phyloP scores from a whole-genome alignment of 2,113 vertebrate genomes.

The Hemiscyllium ocellatum region DNA sequence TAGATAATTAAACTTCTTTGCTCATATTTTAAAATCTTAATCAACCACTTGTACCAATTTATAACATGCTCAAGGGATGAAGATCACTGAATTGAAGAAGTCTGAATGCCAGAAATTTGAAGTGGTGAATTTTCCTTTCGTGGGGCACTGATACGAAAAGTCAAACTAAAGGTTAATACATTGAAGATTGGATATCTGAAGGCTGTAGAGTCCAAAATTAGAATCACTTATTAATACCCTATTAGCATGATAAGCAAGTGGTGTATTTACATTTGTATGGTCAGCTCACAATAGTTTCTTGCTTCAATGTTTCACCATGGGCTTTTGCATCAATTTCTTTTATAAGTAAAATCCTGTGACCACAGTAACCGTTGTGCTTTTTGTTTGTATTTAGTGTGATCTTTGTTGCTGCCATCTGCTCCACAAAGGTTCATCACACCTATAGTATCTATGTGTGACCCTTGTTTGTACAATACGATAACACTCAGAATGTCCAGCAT shows the following conservation, averaged over 20 bases:
- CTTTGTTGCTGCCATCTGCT: conserved; percentile 23
- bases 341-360: background rate
- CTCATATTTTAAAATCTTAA: background rate
- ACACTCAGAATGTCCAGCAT: background rate
- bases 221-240: conserved; percentile 4
- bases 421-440: conserved; percentile 19
- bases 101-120: background rate
- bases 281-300: conserved; percentile 19
- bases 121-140: background rate
- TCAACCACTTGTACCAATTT: background rate
- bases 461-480: background rate
- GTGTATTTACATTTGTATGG: conserved; percentile 25
- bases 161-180: background rate
- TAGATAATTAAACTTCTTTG: background rate
- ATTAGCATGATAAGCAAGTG: conserved; percentile 29
- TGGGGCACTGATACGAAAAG: background rate
- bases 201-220: conserved; percentile 25
- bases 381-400: background rate
- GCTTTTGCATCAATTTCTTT: conserved; percentile 5
- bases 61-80: background rate
- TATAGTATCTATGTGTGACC: background rate
- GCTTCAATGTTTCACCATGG: conserved; percentile 13
- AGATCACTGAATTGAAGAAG: background rate
- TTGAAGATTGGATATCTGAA: background rate
- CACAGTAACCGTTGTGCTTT: background rate